Conservation (phyloP, 2,888 invertebrate species). For the Halictus quadricinctus region DNA sequence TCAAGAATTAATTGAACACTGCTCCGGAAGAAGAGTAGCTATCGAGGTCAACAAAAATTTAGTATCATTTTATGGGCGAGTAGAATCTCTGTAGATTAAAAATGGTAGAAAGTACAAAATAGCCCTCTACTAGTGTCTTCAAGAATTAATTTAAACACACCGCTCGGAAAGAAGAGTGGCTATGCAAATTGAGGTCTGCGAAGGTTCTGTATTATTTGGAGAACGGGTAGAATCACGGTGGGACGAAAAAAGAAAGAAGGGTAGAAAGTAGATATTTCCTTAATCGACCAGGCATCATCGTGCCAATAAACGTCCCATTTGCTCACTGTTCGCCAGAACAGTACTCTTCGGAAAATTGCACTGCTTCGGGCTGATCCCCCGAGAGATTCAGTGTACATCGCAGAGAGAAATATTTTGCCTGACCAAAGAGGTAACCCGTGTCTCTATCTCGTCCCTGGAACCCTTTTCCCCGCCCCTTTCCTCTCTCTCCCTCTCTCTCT, state of each 20-base stretch:
- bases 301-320: constrained; percentile 52
- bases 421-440: constrained; percentile 71
- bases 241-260: neutral
- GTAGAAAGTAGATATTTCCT: constrained; percentile 13
- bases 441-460: constrained; percentile 50
- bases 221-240: neutral
- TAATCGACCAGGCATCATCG: constrained; percentile 39
- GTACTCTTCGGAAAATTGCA: constrained; percentile 57
- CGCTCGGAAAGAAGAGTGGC: neutral
- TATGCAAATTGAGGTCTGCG: neutral
- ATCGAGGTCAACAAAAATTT: no score
- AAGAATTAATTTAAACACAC: neutral
- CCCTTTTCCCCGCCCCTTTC: constrained; percentile 48
- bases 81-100: neutral
- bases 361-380: constrained; percentile 66
- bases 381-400: constrained; percentile 68
- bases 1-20: no score
- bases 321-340: constrained; percentile 34
- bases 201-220: neutral
- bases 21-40: no score
- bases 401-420: constrained; percentile 75
- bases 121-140: no score
- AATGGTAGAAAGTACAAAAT: neutral
- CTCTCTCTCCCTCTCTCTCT: constrained; percentile 10
- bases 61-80: no score